Conservation (phyloP, 1,140 invertebrate species). For the Trypoxylus dichotomus region DNA sequence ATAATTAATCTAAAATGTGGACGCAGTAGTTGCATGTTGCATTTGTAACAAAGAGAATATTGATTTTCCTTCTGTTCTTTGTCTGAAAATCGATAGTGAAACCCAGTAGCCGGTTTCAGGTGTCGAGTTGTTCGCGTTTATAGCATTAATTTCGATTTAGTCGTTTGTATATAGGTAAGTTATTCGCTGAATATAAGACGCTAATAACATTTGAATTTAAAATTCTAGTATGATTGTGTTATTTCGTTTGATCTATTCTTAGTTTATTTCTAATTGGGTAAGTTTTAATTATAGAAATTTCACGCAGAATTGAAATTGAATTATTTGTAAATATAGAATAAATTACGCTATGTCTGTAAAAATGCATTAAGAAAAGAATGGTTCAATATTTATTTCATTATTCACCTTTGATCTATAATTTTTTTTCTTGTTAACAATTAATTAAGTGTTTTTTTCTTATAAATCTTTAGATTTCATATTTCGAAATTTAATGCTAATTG, state of each 20-base stretch:
- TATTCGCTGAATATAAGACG: background rate
- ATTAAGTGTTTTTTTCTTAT: no score
- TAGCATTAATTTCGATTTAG: background rate
- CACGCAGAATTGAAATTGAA: background rate
- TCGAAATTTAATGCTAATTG: background rate
- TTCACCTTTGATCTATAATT: background rate
- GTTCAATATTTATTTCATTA: no score
- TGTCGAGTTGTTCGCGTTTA: constrained; percentile 4
- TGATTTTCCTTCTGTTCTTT: background rate
- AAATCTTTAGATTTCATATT: background rate
- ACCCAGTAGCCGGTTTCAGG: constrained; percentile 14
- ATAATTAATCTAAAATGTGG: background rate
- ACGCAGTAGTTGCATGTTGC: constrained; percentile 7
- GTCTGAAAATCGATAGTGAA: constrained; percentile 15
- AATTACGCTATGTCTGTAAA: no score
- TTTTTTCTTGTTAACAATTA: background rate
- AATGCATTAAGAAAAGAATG: no score
- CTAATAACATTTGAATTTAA: no score
- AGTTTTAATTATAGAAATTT: background rate
- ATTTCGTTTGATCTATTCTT: no score
- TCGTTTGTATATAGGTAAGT: constrained; percentile 1
- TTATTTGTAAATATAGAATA: background rate
- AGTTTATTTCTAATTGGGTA: background rate
- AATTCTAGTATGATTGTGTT: background rate
- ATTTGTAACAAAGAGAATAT: constrained; percentile 4